Base-by-base conservation (phyloP, 2,113 vertebrate genomes). In the Erythrolamprus reginae region DNA sequence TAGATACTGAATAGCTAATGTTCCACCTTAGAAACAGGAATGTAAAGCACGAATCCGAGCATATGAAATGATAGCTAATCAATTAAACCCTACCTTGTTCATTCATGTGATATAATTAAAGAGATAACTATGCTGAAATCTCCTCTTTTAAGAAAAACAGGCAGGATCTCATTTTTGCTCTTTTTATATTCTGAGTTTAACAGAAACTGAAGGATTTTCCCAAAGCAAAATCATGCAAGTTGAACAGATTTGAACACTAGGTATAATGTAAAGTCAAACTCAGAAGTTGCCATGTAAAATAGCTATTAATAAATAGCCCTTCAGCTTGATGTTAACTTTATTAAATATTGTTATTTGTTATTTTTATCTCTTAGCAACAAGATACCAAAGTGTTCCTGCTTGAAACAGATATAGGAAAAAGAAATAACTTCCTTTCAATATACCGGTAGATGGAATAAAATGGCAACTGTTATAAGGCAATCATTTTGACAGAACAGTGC, bases 1-100 rank as follows among this genome's bases (percentile, higher is more conserved):
- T 95, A 91, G 92, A 95, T 96, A 93, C 93, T 94, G 92, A 90
- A 84, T 55, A 93, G 88, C 77, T 26, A 45, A 84, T 93, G 90
- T 82, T 85, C 51, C 58, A 33, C 38, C 85, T 86, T 33, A 91
- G 83, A 93, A 95, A 56, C 10, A 89, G 84, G 5, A 50, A 87
- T 89, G 87, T 89, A 93, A 95, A 90, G 58, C 61, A 91, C 51
- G 70, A 92, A 92, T 93, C 91, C 89, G 93, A 92, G 82, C 82
- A 70, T 10, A 4, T 45, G 13, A 51, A 53, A 91, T 89, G 91
- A 86, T 89, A 95, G 85, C 84, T 91, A 45, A 55, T 92, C 92
- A 65, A 61, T 0, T 1, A 55, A 28, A 65, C 4, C 70, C 84
- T 21, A 70, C 45, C 50, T 1, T 87, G 90, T 38, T 89, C 33